phyloP scores from a whole-genome alignment of 2,113 vertebrate species.

The Gadus macrocephalus region DNA sequence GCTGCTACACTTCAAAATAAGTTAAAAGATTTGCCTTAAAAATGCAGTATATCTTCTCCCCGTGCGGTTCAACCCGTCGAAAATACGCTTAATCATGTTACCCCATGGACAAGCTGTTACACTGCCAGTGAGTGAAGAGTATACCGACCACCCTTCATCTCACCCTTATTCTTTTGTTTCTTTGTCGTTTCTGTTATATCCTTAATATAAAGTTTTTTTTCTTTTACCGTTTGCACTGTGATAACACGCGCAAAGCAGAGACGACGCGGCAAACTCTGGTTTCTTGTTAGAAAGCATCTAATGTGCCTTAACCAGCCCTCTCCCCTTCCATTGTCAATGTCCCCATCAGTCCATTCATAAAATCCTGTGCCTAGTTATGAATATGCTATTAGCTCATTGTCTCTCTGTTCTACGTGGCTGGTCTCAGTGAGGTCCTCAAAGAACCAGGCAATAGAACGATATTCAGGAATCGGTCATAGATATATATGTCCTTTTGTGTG shows the following conservation, averaged over 20 bases:
- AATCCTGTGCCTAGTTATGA: no score
- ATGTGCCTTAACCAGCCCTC: constrained; percentile 56
- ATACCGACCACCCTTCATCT: constrained; percentile 23
- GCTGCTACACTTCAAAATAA: constrained; percentile 77
- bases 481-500: neutral
- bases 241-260: constrained; percentile 27
- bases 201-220: constrained; percentile 5
- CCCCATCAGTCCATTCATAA: no score
- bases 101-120: constrained; percentile 24
- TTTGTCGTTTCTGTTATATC: constrained; percentile 26
- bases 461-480: no score
- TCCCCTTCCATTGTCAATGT: no score
- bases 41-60: constrained; percentile 67
- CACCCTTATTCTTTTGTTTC: constrained; percentile 2
- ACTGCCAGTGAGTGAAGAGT: constrained; percentile 28
- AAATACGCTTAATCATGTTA: constrained; percentile 7
- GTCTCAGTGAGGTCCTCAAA: no score
- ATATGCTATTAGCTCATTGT: constrained; percentile 6
- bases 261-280: neutral
- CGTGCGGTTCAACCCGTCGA: constrained; percentile 27
- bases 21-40: constrained; percentile 75
- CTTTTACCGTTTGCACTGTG: constrained; percentile 52
- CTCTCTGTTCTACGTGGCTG: constrained; percentile 18
- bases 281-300: constrained; percentile 33
- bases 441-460: no score